Evolutionary conservation across 1,140 invertebrate genomes (phyloP), one percentile per base, ranked within the genome.

Genomic region (Drosophila bocqueti): DNA sequence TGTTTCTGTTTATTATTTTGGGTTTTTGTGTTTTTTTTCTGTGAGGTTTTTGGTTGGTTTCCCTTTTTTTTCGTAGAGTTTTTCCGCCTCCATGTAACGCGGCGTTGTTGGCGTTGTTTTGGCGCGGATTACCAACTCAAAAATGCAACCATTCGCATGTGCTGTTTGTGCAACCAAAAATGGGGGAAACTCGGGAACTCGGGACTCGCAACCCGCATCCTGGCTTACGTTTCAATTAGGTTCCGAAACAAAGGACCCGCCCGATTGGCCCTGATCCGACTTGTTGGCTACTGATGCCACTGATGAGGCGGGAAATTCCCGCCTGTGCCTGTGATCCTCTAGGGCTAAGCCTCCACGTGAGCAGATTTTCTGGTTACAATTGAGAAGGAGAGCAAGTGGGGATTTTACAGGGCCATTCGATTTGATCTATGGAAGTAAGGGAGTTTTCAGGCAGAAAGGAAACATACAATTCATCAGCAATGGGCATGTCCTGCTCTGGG

Each of bases 201-300:
- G 21, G 21, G 26, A 26, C 26, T 26, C 26, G 26, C 26, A 26
- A 5, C 26, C 26, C 26, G 26, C 24, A 16, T 49, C 47, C 24
- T 16, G 47, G 26, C 81, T 86, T 72, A 86, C 73, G 65, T 73
- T 86, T 86, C 83, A 86, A 86, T 86, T 86, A 79, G 80, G n/a
- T 34, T 9, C 40, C n/a, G 31, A 50, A 34, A 38, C 21, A 64
- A 76, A 78, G 64, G 52, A 13, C 42, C 15, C 18, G 26, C 61
- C 45, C 68, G 80, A 83, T 76, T 83, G 61, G 50, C 26, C 55
- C 50, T 58, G 49, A 57, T 47, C 47, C 63, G 57, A 67, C 60
- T 61, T 62, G 71, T 75, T 54, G 45, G 52, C 49, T 18, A 47
- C 67, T 40, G 38, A 15, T 15, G 34, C 31, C 4, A 40, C 24